Percentiles rank a stretch among this genome's conserved stretches.
phyloP scores from a whole-genome alignment of 2,888 invertebrate genomes.

The Omphaloscelis lunosa region DNA sequence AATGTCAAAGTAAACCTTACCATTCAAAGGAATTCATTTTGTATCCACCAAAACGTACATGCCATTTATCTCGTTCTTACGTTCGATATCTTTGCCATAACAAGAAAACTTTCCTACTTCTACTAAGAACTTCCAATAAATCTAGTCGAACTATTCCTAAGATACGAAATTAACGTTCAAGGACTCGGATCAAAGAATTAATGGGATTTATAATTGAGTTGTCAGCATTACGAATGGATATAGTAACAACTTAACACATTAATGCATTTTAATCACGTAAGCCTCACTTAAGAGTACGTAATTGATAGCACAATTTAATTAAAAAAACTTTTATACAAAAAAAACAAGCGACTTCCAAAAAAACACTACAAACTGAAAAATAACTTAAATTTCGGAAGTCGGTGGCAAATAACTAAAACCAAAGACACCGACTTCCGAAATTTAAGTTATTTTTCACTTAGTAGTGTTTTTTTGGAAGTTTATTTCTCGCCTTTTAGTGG shows the following conservation, averaged over 20 bases:
- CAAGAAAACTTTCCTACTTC: slow-evolving; percentile 56
- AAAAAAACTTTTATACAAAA: too few relatives aligned
- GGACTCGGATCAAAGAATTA: slow-evolving; percentile 7
- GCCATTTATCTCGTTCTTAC: slow-evolving; percentile 15
- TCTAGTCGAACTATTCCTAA: slow-evolving; percentile 37
- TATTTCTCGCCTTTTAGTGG: too few relatives aligned
- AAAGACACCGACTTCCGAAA: too few relatives aligned
- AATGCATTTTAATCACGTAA: not conserved
- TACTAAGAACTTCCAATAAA: slow-evolving; percentile 47
- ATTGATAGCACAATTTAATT: too few relatives aligned
- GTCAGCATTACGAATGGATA: not conserved
- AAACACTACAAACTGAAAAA: too few relatives aligned
- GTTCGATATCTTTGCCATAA: slow-evolving; percentile 36
- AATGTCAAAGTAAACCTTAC: not conserved
- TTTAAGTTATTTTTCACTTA: too few relatives aligned
- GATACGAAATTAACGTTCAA: slow-evolving; percentile 33
- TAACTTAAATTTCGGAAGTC: too few relatives aligned
- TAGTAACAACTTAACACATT: not conserved
- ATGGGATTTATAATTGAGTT: not conserved
- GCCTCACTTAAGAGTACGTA: not conserved
- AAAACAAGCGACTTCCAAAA: too few relatives aligned
- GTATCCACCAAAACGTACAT: not conserved
- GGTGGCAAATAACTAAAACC: too few relatives aligned
- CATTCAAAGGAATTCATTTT: not conserved
- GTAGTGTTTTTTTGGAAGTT: too few relatives aligned